Evolutionary conservation across 2,113 vertebrate species (phyloP).

Genomic region (Bubo bubo): DNA sequence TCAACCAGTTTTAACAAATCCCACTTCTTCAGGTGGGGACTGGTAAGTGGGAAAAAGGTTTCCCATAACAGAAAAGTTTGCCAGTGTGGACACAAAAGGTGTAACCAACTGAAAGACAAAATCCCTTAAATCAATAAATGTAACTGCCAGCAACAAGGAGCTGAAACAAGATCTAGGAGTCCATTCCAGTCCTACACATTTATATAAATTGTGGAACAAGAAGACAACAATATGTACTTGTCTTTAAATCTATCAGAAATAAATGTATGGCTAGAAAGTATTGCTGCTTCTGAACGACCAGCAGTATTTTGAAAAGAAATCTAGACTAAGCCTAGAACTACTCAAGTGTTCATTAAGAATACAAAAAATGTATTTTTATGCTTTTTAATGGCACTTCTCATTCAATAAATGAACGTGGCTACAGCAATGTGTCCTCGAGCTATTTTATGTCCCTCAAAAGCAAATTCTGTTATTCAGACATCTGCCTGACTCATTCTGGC

Average conservation of each 20-base stretch:
- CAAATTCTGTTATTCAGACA: not conserved
- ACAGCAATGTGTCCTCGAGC: not conserved
- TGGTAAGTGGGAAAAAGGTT: not conserved
- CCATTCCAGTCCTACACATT: too few relatives aligned
- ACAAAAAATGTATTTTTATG: not conserved
- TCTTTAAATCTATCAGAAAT: not conserved
- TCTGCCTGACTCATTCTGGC: not conserved
- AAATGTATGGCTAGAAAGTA: not conserved
- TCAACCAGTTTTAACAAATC: not conserved
- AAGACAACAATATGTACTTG: fast-evolving
- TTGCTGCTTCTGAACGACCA: not conserved
- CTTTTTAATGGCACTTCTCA: not conserved
- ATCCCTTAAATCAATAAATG: not conserved
- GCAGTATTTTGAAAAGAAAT: not conserved
- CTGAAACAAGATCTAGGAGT: not conserved
- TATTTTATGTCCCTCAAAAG: not conserved
- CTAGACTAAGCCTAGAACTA: not conserved
- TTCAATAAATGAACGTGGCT: not conserved
- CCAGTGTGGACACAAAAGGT: not conserved
- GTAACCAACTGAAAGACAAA: not conserved
- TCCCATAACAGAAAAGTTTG: not conserved
- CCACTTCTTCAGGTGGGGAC: not conserved
- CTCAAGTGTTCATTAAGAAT: not conserved
- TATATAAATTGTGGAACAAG: not conserved
- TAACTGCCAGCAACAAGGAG: not conserved